phyloP scores from a whole-genome alignment of 2,113 vertebrate genomes.

The Morone saxatilis region DNA sequence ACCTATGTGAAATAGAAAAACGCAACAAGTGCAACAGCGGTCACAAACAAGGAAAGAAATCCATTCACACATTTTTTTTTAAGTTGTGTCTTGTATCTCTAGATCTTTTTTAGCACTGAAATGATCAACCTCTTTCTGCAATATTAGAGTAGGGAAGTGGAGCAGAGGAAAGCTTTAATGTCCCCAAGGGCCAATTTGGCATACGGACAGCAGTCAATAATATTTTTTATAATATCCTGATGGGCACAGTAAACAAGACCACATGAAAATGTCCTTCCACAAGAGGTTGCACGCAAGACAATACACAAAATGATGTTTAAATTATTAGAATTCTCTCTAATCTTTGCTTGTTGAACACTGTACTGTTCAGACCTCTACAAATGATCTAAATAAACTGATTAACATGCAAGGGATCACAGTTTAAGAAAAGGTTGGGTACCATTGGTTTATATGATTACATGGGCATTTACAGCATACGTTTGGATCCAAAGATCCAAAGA shows the following conservation, averaged over 20 bases:
- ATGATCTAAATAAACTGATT: no score
- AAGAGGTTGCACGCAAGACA: neutral
- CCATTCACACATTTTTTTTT: neutral
- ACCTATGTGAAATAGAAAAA: neutral
- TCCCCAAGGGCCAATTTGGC: neutral
- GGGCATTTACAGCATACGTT: neutral
- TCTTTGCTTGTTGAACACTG: neutral
- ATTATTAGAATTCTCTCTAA: neutral
- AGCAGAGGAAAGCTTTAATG: neutral
- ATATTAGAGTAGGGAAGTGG: neutral
- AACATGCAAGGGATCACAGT: neutral
- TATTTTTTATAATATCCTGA: constrained; percentile 6
- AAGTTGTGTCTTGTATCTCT: neutral
- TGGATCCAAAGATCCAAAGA: no score
- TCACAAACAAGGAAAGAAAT: neutral
- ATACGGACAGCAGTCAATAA: neutral
- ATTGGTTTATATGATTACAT: neutral
- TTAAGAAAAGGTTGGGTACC: neutral
- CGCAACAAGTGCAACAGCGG: neutral
- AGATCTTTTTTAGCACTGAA: neutral
- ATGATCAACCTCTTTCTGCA: neutral
- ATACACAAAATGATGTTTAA: neutral
- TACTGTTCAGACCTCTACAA: neutral
- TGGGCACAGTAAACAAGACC: constrained; percentile 13
- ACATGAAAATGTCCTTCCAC: neutral